Conservation (phyloP, 2,888 invertebrate species). For the Baccha elongata region DNA sequence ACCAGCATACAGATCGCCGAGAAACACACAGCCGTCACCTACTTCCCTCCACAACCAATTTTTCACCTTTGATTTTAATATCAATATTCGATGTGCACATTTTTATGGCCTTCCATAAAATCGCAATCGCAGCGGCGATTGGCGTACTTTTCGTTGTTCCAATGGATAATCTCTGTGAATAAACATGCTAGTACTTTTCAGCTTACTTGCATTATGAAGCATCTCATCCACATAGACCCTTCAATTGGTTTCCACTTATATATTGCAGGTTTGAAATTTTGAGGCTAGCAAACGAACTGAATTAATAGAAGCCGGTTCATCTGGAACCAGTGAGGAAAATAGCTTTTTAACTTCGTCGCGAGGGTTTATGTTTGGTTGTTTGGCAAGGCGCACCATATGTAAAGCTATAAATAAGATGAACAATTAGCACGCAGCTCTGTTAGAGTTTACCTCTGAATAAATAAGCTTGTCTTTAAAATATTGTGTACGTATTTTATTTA, state of each 20-base stretch:
- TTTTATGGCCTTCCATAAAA: background rate
- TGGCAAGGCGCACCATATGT: constrained; percentile 8
- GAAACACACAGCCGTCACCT: background rate
- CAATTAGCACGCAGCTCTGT: too few relatives aligned
- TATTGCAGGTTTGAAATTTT: background rate
- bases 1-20: background rate
- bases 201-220: background rate
- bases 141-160: background rate
- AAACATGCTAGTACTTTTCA: background rate
- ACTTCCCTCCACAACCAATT: background rate
- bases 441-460: too few relatives aligned
- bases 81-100: background rate
- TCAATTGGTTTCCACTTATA: background rate
- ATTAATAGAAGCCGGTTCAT: background rate
- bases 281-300: background rate
- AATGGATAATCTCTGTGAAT: background rate
- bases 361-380: background rate
- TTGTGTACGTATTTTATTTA: too few relatives aligned
- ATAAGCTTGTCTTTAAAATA: too few relatives aligned
- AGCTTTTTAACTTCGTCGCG: background rate
- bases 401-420: too few relatives aligned
- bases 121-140: background rate
- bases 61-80: background rate
- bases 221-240: background rate
- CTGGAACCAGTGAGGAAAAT: background rate